Conservation (phyloP, 2,797 vertebrate genomes). For the Gallinago nigripennis region DNA sequence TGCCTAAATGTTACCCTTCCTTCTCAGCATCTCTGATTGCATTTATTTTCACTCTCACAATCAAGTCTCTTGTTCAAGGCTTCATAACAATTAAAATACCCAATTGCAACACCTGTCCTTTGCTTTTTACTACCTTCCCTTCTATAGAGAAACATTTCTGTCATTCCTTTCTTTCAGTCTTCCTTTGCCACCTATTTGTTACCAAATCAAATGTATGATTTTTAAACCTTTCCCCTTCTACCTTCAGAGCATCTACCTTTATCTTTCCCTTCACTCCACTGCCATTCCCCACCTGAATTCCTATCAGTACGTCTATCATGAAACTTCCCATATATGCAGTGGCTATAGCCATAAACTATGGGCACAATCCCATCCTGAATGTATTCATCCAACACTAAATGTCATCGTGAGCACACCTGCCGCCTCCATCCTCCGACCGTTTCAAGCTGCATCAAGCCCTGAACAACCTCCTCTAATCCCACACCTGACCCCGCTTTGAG, state of each 20-base stretch:
- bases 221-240: neutral
- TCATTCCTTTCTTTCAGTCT: neutral
- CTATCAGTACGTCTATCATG: neutral
- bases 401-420: accelerated
- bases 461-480: neutral
- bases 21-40: neutral
- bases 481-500: neutral
- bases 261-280: neutral
- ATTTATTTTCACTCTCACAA: neutral
- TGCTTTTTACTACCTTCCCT: neutral
- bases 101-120: neutral
- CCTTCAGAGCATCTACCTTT: neutral
- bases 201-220: neutral
- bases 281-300: neutral
- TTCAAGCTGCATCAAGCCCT: neutral
- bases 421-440: neutral
- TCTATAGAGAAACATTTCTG: neutral
- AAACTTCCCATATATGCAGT: neutral
- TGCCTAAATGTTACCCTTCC: neutral
- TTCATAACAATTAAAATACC: neutral
- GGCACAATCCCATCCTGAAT: neutral
- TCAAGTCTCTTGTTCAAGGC: neutral
- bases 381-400: neutral
- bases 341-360: neutral
- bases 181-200: neutral